These are phyloP conservation scores for Rhopilema esculentum DNA, from an alignment of 30 jellyfish, hydroid and myxozoan species.

Conservation along the genomic window DNA sequence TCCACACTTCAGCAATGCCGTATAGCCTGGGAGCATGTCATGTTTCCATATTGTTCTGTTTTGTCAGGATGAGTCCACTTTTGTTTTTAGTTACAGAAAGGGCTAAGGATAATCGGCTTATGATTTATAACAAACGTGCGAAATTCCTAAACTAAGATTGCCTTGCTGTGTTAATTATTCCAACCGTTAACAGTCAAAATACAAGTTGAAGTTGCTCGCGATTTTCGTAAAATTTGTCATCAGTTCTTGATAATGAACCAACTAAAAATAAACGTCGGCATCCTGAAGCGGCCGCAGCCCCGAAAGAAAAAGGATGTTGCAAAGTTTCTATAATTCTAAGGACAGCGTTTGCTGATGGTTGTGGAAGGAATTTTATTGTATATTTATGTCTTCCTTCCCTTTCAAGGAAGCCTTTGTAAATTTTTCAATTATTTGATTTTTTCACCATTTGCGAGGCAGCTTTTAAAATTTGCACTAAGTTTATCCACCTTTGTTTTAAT, in stretches of 20 bases:
- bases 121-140: neutral
- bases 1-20: neutral
- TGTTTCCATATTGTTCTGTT: neutral
- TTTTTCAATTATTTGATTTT: too few relatives aligned
- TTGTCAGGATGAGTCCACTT: neutral
- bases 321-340: neutral
- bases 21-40: neutral
- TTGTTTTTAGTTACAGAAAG: neutral
- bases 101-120: neutral
- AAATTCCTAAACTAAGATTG: neutral
- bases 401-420: too few relatives aligned
- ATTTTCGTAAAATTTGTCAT: neutral
- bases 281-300: neutral
- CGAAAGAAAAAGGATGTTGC: neutral
- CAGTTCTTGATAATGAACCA: neutral
- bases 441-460: too few relatives aligned
- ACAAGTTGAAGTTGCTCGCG: neutral
- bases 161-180: neutral
- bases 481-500: too few relatives aligned
- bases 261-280: neutral
- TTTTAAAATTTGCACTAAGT: too few relatives aligned
- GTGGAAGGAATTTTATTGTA: neutral
- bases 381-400: too few relatives aligned
- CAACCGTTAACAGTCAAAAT: neutral
- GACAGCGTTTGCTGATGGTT: neutral